Conservation (phyloP, 2,888 invertebrate genomes). For the Andrena hattorfiana region DNA sequence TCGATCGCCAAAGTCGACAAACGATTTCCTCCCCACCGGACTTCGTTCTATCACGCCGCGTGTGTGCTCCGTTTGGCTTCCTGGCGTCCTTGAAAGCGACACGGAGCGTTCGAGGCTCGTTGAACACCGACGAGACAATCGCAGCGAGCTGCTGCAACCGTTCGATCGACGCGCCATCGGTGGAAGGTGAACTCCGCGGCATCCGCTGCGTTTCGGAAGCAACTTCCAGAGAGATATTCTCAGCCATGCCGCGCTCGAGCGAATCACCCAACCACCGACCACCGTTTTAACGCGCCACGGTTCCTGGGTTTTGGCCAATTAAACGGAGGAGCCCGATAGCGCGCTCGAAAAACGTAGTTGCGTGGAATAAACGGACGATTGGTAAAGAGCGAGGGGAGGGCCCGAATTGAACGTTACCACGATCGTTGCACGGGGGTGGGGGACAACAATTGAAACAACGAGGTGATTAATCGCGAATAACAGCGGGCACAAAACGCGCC, state of each 20-base stretch:
- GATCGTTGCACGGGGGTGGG: not conserved
- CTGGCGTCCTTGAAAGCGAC: not conserved
- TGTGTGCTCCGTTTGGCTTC: not conserved
- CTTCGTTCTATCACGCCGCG: not conserved
- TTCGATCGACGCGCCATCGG: not conserved
- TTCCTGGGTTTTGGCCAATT: constrained; percentile 7
- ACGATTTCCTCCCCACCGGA: constrained; percentile 2
- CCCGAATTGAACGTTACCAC: constrained; percentile 22
- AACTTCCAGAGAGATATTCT: not conserved
- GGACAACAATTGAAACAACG: constrained; percentile 39
- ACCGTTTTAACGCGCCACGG: not conserved
- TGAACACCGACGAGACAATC: constrained; percentile 20
- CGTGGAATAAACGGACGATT: constrained; percentile 10
- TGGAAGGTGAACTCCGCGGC: not conserved
- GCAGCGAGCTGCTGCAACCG: not conserved
- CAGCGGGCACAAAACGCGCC: constrained; percentile 16
- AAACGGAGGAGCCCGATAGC: not conserved
- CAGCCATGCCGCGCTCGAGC: not conserved
- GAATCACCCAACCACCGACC: not conserved
- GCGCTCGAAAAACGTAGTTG: constrained; percentile 22
- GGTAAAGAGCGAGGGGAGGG: not conserved
- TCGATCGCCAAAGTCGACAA: not conserved
- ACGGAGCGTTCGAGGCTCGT: not conserved
- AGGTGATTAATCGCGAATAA: constrained; percentile 44
- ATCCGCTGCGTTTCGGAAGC: not conserved